Base-by-base conservation (phyloP, 2,113 vertebrate species). In the Empidonax traillii region DNA sequence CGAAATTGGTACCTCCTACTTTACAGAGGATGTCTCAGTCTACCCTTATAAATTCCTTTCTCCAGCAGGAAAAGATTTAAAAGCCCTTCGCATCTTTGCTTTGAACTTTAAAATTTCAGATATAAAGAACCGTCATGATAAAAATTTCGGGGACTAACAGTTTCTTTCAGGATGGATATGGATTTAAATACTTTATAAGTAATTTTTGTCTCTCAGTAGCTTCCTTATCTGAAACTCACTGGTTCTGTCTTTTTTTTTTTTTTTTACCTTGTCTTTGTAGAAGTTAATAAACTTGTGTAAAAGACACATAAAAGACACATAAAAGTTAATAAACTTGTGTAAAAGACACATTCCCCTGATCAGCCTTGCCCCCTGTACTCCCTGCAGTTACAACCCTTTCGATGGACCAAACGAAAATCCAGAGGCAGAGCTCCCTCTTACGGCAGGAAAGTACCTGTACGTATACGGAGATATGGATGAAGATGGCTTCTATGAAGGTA, bases 391-490 rank as follows among this genome's bases (percentile, higher is more conserved):
- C 97, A 99, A 99, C 97, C 99, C 99, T 52, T 99, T 99, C 20
- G 99, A 99, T 78, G 99, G 99, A 93, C 99, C 99, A 31, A 99
- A 99, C 95, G 99, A 99, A 95, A 99, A 99, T 94, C 99, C 99
- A 0, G 99, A 99, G 85, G 99, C 99, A 3, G 99, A 99, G 97
- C 99, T 99, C 94, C 99, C 99, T 52, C 98, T 99, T 96, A 98
- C 99, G 80, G 98, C 99, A 44, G 99, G 99, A 94, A 99, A 99
- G 93, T 99, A 99, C 97, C 99, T 99, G 24, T 99, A 99, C 14
- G 98, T 99, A 56, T 99, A 99, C 18, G 99, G 99, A 79, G 99
- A 99, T 84, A 99, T 99, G 99, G 99, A 99, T 13, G 99, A 99
- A 87, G 99, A 99, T 17, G 99, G 99, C 72, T 99, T 99, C 97